A percentile compares a stretch with the other conserved stretches of the same genome.
Evolutionary conservation across 2,888 invertebrate genomes (phyloP).

Genomic region (Aproaerema taeniolella): DNA sequence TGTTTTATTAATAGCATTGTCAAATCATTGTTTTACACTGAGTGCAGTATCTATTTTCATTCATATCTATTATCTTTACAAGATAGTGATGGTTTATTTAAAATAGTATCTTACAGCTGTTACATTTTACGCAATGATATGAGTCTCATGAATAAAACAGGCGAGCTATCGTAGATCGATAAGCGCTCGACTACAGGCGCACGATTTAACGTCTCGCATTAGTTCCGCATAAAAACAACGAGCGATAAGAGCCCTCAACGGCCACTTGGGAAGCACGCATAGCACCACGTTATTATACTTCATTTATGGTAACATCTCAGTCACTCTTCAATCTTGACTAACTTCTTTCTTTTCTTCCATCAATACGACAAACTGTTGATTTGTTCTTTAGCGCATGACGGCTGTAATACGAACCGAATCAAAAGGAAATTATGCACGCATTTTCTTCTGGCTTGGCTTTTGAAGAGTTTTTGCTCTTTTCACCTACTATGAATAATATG

Average conservation of each 20-base stretch:
- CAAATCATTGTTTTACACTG: too few relatives aligned
- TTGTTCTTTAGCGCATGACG: not conserved
- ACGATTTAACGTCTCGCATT: conserved; percentile 21
- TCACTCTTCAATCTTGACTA: too few relatives aligned
- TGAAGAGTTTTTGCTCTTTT: not conserved
- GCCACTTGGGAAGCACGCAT: not conserved
- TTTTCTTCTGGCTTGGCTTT: not conserved
- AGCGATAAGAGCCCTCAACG: conserved; percentile 27
- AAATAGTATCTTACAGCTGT: too few relatives aligned
- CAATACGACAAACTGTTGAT: conserved; percentile 2
- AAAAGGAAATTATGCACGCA: conserved; percentile 1
- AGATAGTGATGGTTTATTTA: too few relatives aligned
- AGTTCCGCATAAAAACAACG: conserved; percentile 30
- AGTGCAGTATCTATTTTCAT: too few relatives aligned
- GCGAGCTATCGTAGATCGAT: conserved; percentile 3
- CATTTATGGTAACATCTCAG: too few relatives aligned
- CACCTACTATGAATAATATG: too few relatives aligned
- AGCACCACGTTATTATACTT: too few relatives aligned
- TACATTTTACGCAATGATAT: not conserved
- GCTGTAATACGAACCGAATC: conserved; percentile 3
- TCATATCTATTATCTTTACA: not conserved
- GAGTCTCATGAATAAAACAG: conserved; percentile 1
- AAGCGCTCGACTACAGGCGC: conserved; percentile 15
- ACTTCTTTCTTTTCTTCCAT: too few relatives aligned
- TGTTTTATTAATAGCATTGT: too few relatives aligned